Evolutionary conservation across 2,888 invertebrate genomes (phyloP).

Genomic region (Eilema depressum): DNA sequence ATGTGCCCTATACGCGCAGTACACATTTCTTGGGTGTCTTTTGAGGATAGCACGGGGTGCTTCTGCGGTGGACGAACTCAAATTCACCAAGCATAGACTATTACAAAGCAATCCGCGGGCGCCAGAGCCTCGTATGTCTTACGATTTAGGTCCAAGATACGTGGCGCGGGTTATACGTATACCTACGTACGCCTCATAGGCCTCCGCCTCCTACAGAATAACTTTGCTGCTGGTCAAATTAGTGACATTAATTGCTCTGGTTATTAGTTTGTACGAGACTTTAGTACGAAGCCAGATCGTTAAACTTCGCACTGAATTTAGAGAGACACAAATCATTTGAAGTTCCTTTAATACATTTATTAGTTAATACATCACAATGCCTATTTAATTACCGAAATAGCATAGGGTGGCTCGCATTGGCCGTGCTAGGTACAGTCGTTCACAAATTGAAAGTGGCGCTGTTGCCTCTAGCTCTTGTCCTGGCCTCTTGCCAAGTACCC

Average conservation of each 20-base stretch:
- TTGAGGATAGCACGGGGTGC: too few relatives aligned
- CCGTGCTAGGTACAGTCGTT: conserved; percentile 63
- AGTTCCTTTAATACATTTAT: not conserved
- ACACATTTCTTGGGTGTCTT: too few relatives aligned
- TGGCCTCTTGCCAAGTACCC: conserved; percentile 72
- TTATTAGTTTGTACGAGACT: conserved; percentile 16
- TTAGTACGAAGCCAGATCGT: conserved; percentile 13
- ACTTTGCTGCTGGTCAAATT: conserved; percentile 18
- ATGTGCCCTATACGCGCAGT: too few relatives aligned
- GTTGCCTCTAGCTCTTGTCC: conserved; percentile 58
- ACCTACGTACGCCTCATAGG: not conserved
- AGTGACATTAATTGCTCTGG: conserved; percentile 18
- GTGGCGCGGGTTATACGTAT: not conserved
- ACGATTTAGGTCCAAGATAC: too few relatives aligned
- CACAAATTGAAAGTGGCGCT: conserved; percentile 66
- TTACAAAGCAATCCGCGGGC: too few relatives aligned
- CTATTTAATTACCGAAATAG: conserved; percentile 31
- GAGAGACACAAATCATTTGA: conserved; percentile 13
- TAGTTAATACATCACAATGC: conserved; percentile 21
- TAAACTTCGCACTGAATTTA: conserved; percentile 12
- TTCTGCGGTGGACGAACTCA: too few relatives aligned
- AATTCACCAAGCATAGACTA: too few relatives aligned
- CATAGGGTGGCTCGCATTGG: conserved; percentile 38
- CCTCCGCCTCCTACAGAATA: too few relatives aligned
- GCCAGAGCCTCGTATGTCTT: too few relatives aligned